These are phyloP conservation scores for Leucophenga varia DNA, from an alignment of 1,140 invertebrate genomes.

Conservation along the genomic window DNA sequence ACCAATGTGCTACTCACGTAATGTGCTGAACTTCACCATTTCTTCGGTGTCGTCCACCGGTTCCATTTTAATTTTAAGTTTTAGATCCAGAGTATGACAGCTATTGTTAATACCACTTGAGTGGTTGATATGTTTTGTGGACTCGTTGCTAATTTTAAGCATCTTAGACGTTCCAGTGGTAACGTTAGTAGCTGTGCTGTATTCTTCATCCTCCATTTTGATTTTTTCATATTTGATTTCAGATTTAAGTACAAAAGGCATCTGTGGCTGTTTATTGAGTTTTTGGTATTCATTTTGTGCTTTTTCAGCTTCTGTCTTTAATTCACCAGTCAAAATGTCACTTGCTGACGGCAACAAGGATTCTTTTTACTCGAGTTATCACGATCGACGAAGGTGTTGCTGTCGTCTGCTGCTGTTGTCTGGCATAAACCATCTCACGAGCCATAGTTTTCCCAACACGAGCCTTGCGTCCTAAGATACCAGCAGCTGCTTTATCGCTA, in stretches of 20 bases:
- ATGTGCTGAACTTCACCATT: too few species aligned
- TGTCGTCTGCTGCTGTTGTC: conserved; percentile 23
- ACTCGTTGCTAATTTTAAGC: too few species aligned
- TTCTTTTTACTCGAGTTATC: too few species aligned
- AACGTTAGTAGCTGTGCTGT: conserved; percentile 23
- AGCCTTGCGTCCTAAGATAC: conserved; percentile 61
- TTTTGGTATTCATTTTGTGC: too few species aligned
- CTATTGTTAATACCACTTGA: neutral
- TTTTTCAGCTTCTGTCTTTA: neutral
- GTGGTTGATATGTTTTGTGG: too few species aligned
- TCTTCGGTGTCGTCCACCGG: neutral
- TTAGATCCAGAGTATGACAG: conserved; percentile 48
- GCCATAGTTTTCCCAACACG: conserved; percentile 71
- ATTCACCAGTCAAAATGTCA: too few species aligned
- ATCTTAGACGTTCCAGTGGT: conserved; percentile 2
- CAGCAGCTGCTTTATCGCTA: neutral
- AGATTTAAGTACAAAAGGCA: conserved; percentile 50
- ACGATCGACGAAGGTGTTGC: too few species aligned
- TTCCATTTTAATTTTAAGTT: conserved; percentile 45
- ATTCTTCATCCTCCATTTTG: conserved; percentile 54
- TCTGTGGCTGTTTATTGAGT: conserved; percentile 21
- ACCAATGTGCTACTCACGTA: too few species aligned
- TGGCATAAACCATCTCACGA: conserved; percentile 57
- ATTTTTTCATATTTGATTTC: conserved; percentile 56
- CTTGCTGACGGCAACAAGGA: too few species aligned